Evolutionary conservation across 2,888 invertebrate species (phyloP).

Genomic region (Drosophila flavopinicola): DNA sequence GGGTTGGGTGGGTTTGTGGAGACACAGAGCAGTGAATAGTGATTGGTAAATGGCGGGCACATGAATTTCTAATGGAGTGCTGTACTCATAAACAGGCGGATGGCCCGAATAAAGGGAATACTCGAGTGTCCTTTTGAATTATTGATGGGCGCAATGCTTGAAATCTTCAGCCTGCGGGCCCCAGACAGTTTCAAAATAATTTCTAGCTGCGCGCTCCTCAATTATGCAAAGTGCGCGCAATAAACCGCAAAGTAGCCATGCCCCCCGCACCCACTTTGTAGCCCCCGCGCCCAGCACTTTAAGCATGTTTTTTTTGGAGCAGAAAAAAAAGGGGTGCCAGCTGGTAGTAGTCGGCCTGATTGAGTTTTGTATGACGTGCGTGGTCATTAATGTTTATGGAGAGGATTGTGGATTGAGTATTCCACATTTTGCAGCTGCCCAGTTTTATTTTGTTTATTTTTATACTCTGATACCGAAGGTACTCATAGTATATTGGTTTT

Average conservation of each 20-base stretch:
- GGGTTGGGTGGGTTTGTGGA: background rate
- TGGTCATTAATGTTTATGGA: conserved; percentile 78
- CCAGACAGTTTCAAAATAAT: conserved; percentile 56
- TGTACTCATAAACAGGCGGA: conserved; percentile 23
- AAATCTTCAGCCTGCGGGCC: conserved; percentile 31
- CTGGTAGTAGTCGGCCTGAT: conserved; percentile 38
- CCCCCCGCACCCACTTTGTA: conserved; percentile 5
- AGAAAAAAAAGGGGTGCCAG: conserved; percentile 15
- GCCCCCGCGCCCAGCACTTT: background rate
- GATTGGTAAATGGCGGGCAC: conserved; percentile 63
- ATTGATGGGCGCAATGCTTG: conserved; percentile 63
- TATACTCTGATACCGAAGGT: too few relatives aligned
- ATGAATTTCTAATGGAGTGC: conserved; percentile 62
- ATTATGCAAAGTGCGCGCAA: conserved; percentile 79
- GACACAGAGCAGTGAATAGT: conserved; percentile 28
- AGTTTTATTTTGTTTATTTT: conserved; percentile 1
- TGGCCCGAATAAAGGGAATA: conserved; percentile 60
- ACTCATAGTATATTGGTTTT: too few relatives aligned
- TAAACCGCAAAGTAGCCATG: conserved; percentile 76
- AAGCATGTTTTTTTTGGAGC: background rate
- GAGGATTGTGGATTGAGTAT: conserved; percentile 26
- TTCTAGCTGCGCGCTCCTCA: conserved; percentile 57
- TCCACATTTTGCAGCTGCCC: conserved; percentile 28
- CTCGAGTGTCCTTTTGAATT: conserved; percentile 73
- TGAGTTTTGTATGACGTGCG: conserved; percentile 68